Conservation (phyloP, 2,888 invertebrate species). For the Oscheius sp. region DNA sequence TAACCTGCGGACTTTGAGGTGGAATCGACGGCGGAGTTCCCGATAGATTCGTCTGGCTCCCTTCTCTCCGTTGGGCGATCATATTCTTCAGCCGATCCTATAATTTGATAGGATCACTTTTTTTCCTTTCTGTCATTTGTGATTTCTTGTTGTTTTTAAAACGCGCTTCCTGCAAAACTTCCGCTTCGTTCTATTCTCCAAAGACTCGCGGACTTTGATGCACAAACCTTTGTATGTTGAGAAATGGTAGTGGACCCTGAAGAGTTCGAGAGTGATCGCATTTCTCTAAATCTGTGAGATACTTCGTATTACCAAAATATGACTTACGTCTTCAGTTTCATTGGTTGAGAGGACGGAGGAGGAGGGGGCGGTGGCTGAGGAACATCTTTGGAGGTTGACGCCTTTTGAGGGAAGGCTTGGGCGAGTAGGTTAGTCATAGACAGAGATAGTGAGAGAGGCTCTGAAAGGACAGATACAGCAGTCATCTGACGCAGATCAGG, state of each 20-base stretch:
- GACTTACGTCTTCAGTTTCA: conserved; percentile 27
- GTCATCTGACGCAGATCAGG: too few species aligned
- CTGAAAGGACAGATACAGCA: background rate
- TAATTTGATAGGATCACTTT: background rate
- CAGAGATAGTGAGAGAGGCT: conserved; percentile 32
- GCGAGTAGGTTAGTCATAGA: conserved; percentile 44
- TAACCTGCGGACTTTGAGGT: conserved; percentile 36
- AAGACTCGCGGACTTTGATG: background rate
- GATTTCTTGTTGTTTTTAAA: background rate
- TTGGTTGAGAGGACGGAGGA: conserved; percentile 8
- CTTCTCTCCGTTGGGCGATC: conserved; percentile 58
- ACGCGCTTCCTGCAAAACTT: background rate
- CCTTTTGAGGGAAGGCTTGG: conserved; percentile 35
- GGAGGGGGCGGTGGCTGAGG: background rate
- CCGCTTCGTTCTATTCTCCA: background rate
- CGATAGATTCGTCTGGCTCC: conserved; percentile 40
- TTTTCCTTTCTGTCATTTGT: background rate
- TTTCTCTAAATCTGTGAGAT: conserved; percentile 19
- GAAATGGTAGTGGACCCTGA: conserved; percentile 60
- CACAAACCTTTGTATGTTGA: conserved; percentile 56
- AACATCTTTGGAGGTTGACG: conserved; percentile 36
- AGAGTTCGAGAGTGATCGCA: conserved; percentile 19
- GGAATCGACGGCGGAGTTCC: conserved; percentile 25
- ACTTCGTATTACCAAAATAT: background rate
- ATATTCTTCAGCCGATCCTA: conserved; percentile 68